Percentiles rank a stretch among this genome's conserved stretches.
Conservation (phyloP, 2,113 vertebrate species). For the Ceratotherium simum region DNA sequence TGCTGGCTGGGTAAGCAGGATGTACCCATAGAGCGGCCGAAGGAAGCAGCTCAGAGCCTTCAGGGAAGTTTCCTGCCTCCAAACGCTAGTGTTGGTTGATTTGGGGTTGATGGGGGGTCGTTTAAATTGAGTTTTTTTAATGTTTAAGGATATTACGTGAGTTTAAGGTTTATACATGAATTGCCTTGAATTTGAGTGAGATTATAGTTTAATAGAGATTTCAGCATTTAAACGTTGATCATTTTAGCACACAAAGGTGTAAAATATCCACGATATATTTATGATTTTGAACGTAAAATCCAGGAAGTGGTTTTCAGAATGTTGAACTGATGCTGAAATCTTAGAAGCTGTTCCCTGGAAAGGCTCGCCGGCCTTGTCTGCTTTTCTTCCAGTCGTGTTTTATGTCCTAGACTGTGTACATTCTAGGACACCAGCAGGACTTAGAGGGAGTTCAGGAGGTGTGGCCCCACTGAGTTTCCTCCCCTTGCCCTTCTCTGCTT, state of each 20-base stretch:
- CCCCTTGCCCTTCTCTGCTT: not conserved
- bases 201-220: not conserved
- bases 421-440: not conserved
- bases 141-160: not conserved
- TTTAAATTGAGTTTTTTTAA: not conserved
- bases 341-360: not conserved
- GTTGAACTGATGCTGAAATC: not conserved
- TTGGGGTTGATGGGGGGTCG: no score
- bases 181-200: not conserved
- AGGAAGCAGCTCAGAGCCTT: not conserved
- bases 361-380: not conserved
- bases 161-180: not conserved
- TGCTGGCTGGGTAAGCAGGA: no score
- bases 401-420: not conserved
- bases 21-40: not conserved
- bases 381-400: not conserved
- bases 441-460: accelerated
- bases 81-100: not conserved
- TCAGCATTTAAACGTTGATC: not conserved
- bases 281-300: not conserved
- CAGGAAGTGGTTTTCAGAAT: not conserved
- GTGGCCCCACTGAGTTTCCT: not conserved
- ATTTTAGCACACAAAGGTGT: not conserved
- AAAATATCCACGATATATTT: not conserved
- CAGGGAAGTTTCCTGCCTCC: not conserved